These are phyloP conservation scores for Manis javanica DNA, from an alignment of 2,797 vertebrate genomes.

Conservation along the genomic window DNA sequence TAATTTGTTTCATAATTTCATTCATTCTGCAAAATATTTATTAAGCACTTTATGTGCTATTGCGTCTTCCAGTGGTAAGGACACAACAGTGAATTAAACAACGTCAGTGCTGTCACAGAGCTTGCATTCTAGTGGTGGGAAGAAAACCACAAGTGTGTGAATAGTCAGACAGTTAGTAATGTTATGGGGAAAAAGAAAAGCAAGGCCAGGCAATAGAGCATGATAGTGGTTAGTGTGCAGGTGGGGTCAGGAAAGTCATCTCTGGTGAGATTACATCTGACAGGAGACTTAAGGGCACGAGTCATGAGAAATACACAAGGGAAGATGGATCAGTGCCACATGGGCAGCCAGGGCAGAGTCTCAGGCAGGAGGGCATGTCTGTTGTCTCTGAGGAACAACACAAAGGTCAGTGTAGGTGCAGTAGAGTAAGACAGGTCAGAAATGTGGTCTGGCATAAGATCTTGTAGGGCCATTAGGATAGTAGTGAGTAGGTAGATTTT, in stretches of 20 bases:
- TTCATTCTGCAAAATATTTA: not conserved
- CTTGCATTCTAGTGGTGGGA: not conserved
- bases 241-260: not conserved
- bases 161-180: not conserved
- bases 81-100: not conserved
- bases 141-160: not conserved
- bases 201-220: not conserved
- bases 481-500: not conserved
- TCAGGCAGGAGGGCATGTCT: not conserved
- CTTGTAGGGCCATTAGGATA: not conserved
- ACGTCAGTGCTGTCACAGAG: not conserved
- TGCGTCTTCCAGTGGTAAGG: not conserved
- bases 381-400: not conserved
- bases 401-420: not conserved
- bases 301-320: not conserved
- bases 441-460: not conserved
- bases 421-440: not conserved
- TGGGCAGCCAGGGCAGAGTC: not conserved
- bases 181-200: not conserved
- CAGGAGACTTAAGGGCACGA: not conserved
- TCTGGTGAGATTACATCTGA: not conserved
- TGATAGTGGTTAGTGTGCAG: not conserved
- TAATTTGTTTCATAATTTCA: constrained; percentile 5
- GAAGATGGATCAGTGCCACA: not conserved
- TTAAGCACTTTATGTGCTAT: not conserved